Evolutionary conservation across 1,140 invertebrate species (phyloP).

Genomic region (Cataglyphis hispanica): DNA sequence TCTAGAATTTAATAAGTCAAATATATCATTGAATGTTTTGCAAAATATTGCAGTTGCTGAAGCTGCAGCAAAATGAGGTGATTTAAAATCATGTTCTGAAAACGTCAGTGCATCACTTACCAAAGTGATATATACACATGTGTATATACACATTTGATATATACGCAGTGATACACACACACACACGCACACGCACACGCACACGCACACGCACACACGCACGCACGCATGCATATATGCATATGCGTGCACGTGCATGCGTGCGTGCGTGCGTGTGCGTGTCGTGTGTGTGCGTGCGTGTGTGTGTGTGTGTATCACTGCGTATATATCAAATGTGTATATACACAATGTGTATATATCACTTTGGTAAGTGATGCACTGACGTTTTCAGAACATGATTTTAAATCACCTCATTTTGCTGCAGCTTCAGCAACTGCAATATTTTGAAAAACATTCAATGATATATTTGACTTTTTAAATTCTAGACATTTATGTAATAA

Average conservation of each 20-base stretch:
- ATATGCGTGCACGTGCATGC: too few species aligned
- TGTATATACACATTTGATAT: too few species aligned
- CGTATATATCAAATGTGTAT: too few species aligned
- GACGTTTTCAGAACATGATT: not conserved
- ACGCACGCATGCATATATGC: too few species aligned
- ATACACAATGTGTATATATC: too few species aligned
- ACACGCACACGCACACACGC: too few species aligned
- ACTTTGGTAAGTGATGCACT: not conserved
- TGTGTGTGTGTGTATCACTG: too few species aligned
- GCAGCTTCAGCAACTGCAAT: not conserved
- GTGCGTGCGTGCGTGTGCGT: too few species aligned
- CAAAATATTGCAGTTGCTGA: constrained; percentile 5
- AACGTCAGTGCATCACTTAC: not conserved
- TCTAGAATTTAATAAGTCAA: not conserved
- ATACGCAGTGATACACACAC: too few species aligned
- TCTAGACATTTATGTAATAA: not conserved
- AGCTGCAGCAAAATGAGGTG: not conserved
- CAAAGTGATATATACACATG: too few species aligned
- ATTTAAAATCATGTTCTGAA: not conserved
- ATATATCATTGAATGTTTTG: not conserved
- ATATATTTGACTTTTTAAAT: constrained; percentile 2
- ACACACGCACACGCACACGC: too few species aligned
- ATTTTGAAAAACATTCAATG: not conserved
- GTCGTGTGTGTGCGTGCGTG: too few species aligned
- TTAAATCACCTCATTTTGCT: not conserved